Percentiles rank a stretch among this genome's conserved stretches.
phyloP scores from a whole-genome alignment of 2,113 vertebrate genomes.

The Thalassarche chlororhynchos region DNA sequence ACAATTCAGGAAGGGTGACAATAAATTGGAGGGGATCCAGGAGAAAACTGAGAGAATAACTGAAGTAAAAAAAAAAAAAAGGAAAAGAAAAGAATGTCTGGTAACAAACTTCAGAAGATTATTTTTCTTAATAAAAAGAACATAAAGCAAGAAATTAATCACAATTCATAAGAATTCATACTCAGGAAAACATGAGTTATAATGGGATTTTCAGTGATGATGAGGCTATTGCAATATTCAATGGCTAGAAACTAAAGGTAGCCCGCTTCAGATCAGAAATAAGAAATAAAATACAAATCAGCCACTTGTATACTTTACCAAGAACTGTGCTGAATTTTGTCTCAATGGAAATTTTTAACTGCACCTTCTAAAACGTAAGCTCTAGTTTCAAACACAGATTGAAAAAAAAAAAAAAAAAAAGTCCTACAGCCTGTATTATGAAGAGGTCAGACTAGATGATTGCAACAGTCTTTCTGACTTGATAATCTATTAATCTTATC shows the following conservation, averaged over 20 bases:
- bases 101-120: background rate
- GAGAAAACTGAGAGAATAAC: background rate
- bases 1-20: background rate
- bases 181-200: background rate
- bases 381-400: background rate
- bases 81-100: background rate
- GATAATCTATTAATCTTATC: slow-evolving; percentile 34
- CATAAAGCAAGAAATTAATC: background rate
- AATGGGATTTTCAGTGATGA: background rate
- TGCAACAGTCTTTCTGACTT: background rate
- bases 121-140: background rate
- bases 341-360: background rate
- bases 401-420: fast-evolving
- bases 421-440: background rate
- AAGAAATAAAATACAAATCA: background rate
- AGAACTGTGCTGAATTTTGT: background rate
- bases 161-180: background rate
- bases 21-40: background rate
- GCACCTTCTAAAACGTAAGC: fast-evolving
- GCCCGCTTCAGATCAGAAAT: background rate
- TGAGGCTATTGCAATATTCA: background rate
- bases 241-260: background rate
- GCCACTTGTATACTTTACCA: background rate
- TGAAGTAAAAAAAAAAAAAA: background rate
- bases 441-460: background rate